Conservation (phyloP, 2,797 vertebrate genomes). For the Typhlichthys eigenmanni region DNA sequence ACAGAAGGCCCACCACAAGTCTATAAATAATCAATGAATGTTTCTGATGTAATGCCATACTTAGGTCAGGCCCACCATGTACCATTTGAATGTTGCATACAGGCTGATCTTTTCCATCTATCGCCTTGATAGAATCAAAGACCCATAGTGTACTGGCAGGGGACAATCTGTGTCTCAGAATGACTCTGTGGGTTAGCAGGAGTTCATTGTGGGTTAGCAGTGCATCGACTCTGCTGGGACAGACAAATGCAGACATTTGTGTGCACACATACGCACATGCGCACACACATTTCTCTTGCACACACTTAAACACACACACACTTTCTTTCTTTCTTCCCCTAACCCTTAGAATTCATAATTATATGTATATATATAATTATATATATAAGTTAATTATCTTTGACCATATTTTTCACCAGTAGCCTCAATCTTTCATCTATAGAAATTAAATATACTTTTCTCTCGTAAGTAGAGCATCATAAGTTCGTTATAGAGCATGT, state of each 20-base stretch:
- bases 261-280: background rate
- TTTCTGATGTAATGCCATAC: no score
- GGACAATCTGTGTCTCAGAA: no score
- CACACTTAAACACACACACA: background rate
- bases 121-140: no score
- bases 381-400: constrained; percentile 43
- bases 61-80: background rate
- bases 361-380: no score
- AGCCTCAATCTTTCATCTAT: no score
- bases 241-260: background rate
- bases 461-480: constrained; percentile 9
- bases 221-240: background rate
- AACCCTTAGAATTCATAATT: constrained; percentile 10
- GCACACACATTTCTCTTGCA: background rate
- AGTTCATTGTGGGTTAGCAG: no score
- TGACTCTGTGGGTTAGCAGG: no score
- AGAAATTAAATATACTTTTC: constrained; percentile 13
- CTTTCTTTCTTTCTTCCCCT: constrained; percentile 6
- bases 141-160: no score
- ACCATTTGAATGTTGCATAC: background rate
- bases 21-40: no score
- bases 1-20: no score
- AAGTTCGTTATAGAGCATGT: no score
- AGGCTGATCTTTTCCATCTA: no score
- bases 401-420: constrained; percentile 38